phyloP scores from a whole-genome alignment of 2,113 vertebrate genomes.

The western clawed frog (Xenopus tropicalis) region DNA sequence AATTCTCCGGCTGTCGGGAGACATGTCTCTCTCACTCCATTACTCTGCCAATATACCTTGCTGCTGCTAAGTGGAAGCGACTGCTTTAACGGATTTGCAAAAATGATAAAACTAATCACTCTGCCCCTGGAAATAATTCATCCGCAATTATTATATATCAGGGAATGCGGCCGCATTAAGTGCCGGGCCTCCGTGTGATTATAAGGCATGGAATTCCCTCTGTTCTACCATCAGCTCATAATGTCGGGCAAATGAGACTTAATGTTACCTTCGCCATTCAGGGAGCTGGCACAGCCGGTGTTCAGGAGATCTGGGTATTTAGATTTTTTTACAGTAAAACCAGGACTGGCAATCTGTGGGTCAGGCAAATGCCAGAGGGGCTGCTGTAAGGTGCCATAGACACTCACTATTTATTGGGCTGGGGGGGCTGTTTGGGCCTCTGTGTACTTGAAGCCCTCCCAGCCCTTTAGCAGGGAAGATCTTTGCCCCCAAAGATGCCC shows the following conservation, averaged over 20 bases:
- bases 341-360: too few species aligned
- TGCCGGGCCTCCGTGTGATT: slow-evolving; percentile 11
- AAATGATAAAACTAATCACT: slow-evolving; percentile 40
- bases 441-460: too few species aligned
- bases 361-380: too few species aligned
- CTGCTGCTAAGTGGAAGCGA: slow-evolving; percentile 22
- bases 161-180: slow-evolving; percentile 19
- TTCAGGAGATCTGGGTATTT: too few species aligned
- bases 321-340: too few species aligned
- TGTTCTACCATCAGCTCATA: slow-evolving; percentile 1
- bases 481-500: too few species aligned
- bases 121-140: slow-evolving; percentile 39
- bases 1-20: neutral
- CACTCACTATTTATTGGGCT: too few species aligned
- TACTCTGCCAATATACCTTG: slow-evolving; percentile 36
- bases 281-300: too few species aligned
- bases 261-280: neutral
- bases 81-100: slow-evolving; percentile 31
- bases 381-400: too few species aligned
- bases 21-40: neutral
- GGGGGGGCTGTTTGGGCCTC: too few species aligned
- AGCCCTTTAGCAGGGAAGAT: too few species aligned
- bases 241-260: slow-evolving; percentile 8
- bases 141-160: slow-evolving; percentile 24
- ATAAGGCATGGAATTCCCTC: slow-evolving; percentile 8